These are phyloP conservation scores for Sphecodes monilicornis DNA, from an alignment of 2,888 invertebrate genomes.

Conservation along the genomic window DNA sequence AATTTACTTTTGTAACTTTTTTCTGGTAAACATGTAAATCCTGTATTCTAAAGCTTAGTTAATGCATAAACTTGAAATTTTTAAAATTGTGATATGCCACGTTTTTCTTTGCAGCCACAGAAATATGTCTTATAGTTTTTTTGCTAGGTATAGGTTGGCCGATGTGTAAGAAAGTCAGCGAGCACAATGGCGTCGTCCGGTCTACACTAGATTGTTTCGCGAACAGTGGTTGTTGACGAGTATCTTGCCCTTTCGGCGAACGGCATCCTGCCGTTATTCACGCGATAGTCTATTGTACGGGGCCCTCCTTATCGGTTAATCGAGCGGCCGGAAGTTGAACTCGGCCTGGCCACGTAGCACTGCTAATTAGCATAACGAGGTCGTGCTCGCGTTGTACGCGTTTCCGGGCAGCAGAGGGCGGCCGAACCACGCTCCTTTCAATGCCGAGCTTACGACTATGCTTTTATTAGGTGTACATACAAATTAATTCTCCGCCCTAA, in stretches of 20 bases:
- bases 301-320: slow-evolving; percentile 49
- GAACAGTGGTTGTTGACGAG: not conserved
- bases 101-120: too few relatives aligned
- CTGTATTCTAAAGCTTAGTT: too few relatives aligned
- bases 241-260: slow-evolving; percentile 21
- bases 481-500: not conserved
- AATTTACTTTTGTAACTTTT: too few relatives aligned
- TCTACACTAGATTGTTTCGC: slow-evolving; percentile 16
- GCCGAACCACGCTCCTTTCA: slow-evolving; percentile 18
- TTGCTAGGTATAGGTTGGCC: not conserved
- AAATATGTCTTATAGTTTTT: too few relatives aligned
- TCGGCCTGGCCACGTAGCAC: slow-evolving; percentile 38
- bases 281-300: slow-evolving; percentile 39
- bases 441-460: slow-evolving; percentile 27
- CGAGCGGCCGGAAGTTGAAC: slow-evolving; percentile 55
- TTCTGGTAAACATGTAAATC: too few relatives aligned
- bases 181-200: not conserved
- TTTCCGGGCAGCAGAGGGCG: slow-evolving; percentile 45
- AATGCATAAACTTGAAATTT: too few relatives aligned
- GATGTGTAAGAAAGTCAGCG: not conserved
- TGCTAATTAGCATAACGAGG: slow-evolving; percentile 67
- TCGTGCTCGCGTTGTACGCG: slow-evolving; percentile 40
- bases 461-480: not conserved
- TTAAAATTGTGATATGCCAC: too few relatives aligned
- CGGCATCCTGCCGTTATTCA: slow-evolving; percentile 16